Conservation (phyloP, 1,140 invertebrate genomes). For the Scaptomyza pallida region DNA sequence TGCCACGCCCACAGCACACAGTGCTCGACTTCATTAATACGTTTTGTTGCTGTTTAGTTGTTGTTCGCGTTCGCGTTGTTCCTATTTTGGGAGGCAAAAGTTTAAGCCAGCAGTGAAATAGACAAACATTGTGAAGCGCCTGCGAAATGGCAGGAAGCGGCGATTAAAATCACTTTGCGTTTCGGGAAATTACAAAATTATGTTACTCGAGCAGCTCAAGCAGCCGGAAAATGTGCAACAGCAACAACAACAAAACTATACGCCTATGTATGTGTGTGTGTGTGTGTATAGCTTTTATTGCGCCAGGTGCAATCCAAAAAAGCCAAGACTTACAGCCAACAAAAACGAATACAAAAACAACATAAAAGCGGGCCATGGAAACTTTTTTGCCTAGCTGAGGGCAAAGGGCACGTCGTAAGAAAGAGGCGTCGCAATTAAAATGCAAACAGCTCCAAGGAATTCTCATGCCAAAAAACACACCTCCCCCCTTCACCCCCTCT, state of each 20-base stretch:
- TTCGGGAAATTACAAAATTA: conserved; percentile 77
- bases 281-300: conserved; percentile 4
- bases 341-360: too few species aligned
- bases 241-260: conserved; percentile 17
- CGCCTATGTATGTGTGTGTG: conserved; percentile 11
- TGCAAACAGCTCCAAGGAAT: conserved; percentile 43
- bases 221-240: conserved; percentile 70
- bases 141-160: conserved; percentile 51
- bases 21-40: conserved; percentile 22
- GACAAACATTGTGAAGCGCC: conserved; percentile 25
- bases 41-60: not conserved
- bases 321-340: conserved; percentile 50
- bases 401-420: not conserved
- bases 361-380: conserved; percentile 9
- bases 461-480: too few species aligned
- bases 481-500: too few species aligned
- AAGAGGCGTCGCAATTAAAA: conserved; percentile 60
- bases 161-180: conserved; percentile 80
- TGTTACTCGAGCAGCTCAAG: conserved; percentile 65
- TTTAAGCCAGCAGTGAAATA: not conserved
- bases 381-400: conserved; percentile 37
- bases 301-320: conserved; percentile 53
- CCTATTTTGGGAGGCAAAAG: conserved; percentile 8
- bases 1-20: conserved; percentile 13
- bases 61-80: conserved; percentile 8